Evolutionary conservation across 2,888 invertebrate species (phyloP).

Genomic region (Mylabris sibirica): DNA sequence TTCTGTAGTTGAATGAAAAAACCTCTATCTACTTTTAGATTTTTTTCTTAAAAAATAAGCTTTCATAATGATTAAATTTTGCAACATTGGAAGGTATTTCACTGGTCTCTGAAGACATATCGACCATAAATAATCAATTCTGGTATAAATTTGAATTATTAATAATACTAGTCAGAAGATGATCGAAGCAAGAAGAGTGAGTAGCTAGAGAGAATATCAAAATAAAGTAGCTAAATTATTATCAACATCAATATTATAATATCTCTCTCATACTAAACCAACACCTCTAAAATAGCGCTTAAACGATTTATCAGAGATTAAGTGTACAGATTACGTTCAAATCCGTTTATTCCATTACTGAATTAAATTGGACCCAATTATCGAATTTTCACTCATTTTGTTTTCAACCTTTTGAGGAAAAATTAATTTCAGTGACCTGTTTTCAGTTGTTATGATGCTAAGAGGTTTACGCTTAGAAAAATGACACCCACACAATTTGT

Average conservation of each 20-base stretch:
- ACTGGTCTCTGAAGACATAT: background rate
- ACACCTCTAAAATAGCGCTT: no score
- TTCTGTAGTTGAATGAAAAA: no score
- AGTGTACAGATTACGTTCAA: background rate
- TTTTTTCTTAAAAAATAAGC: background rate
- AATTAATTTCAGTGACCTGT: background rate
- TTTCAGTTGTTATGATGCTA: background rate
- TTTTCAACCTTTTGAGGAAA: background rate
- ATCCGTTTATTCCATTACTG: background rate
- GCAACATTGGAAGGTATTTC: background rate
- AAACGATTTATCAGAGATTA: background rate
- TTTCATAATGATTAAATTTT: slow-evolving; percentile 4
- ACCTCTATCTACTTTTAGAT: no score
- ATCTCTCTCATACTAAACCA: background rate
- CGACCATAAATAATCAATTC: background rate
- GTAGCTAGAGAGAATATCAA: background rate
- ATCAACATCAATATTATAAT: background rate
- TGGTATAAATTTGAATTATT: background rate
- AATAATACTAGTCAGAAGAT: background rate
- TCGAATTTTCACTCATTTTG: background rate
- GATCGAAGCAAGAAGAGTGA: background rate
- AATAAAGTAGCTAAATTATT: background rate
- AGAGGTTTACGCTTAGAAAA: background rate
- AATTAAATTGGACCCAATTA: background rate
- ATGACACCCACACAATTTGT: background rate